Evolutionary conservation across 2,797 vertebrate species (phyloP).

Genomic region (Leucoraja ocellata): DNA sequence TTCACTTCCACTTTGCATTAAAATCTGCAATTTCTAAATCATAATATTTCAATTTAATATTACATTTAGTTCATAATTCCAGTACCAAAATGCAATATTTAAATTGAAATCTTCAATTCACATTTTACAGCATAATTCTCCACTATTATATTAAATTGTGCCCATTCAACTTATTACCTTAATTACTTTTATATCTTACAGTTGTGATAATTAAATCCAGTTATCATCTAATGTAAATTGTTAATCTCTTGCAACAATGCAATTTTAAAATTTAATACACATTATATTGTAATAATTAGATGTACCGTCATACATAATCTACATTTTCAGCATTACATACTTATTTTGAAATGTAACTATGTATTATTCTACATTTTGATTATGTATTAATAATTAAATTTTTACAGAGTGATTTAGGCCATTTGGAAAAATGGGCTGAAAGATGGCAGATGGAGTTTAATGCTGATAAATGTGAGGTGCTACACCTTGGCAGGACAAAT

Average conservation of each 20-base stretch:
- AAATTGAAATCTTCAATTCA: conserved; percentile 24
- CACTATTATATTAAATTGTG: background rate
- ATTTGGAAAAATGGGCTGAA: too few species aligned
- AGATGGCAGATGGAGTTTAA: too few species aligned
- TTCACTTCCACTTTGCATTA: conserved; percentile 7
- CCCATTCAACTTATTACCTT: background rate
- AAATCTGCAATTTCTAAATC: background rate
- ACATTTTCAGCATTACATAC: background rate
- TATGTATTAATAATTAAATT: conserved; percentile 15
- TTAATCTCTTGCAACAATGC: background rate
- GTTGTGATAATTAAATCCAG: background rate
- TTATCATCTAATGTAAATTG: background rate
- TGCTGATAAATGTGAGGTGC: too few species aligned
- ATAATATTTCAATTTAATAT: background rate
- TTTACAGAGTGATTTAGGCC: too few species aligned
- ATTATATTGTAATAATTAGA: conserved; percentile 8
- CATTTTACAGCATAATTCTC: background rate
- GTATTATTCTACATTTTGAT: background rate
- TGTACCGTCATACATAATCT: background rate
- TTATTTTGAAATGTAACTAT: background rate
- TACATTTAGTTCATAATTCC: conserved; percentile 7
- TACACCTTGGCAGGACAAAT: too few species aligned
- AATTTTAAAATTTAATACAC: background rate
- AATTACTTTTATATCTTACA: background rate
- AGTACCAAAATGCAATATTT: background rate